These are phyloP conservation scores for Tetragnatha versicolor DNA, from an alignment of 1,140 invertebrate genomes.

Conservation along the genomic window DNA sequence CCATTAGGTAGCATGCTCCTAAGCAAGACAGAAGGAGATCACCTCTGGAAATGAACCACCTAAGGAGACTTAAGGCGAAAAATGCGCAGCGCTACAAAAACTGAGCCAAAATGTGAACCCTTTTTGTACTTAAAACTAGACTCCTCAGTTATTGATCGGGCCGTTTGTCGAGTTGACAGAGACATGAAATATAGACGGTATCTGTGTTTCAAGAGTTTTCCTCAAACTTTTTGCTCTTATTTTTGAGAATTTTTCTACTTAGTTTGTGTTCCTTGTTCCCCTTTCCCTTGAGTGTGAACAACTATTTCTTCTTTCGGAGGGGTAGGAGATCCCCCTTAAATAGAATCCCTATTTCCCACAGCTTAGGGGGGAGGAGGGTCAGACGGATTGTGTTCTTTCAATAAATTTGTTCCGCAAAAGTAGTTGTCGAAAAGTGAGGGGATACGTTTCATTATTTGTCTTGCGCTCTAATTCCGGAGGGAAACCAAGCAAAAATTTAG, in stretches of 20 bases:
- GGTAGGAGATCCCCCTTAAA: constrained; percentile 11
- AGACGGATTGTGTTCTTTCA: constrained; percentile 29
- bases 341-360: constrained; percentile 24
- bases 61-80: neutral
- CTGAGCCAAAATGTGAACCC: constrained; percentile 18
- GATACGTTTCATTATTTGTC: neutral
- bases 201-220: constrained; percentile 47
- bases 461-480: neutral
- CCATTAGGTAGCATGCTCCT: constrained; percentile 42
- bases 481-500: neutral
- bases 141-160: constrained; percentile 45
- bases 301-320: constrained; percentile 35
- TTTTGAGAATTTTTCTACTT: constrained; percentile 13
- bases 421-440: constrained; percentile 7
- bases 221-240: neutral
- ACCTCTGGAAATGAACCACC: constrained; percentile 24
- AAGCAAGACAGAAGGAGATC: constrained; percentile 37
- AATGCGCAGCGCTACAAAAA: neutral
- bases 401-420: constrained; percentile 28
- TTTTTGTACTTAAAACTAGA: constrained; percentile 46
- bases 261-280: constrained; percentile 10
- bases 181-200: constrained; percentile 53
- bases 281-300: constrained; percentile 15
- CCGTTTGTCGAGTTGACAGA: constrained; percentile 49
- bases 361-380: neutral